Evolutionary conservation across 2,797 vertebrate genomes (phyloP), one percentile per base, ranked within the genome.

Genomic region (Botia almorhae): DNA sequence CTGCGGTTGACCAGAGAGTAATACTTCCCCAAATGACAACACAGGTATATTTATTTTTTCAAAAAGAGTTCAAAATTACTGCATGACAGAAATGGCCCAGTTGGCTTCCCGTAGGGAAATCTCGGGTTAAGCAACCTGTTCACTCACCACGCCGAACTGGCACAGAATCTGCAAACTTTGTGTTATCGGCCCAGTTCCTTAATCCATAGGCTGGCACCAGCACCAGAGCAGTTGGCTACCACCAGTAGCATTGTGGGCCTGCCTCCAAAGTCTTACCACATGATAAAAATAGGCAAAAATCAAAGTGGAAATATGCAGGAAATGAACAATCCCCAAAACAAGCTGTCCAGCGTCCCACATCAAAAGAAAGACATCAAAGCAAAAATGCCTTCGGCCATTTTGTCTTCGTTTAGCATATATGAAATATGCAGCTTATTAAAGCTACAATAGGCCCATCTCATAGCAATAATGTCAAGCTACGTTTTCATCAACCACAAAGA

Each of bases 361-460:
- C 56, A 43, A 16, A 71, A 17, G 4, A 2, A 63, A 36, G 60
- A 33, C 56, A 70, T 71, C 55, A 51, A 69, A 78, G 55, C 26
- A 12, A 51, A 55, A 78, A 51, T 0, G 2, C 43, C 7, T 19
- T 21, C 23, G 56, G 63, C 7, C 5, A 51, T 33, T 13, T 19
- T 16, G 51, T 70, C 58, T 33, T 50, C 0, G 2, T 69, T 74
- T 56, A 4, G 29, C 36, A 14, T 19, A 51, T 80, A 36, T 33
- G 64, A 75, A 11, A 83, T 80, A 56, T 65, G 33, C 71, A 65
- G 74, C 76, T 80, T 21, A 71, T 71, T 80, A 65, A 83, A 75
- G 50, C 51, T 65, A 76, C 65, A 83, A 58, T 56, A 75, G 67
- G 58, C 65, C 29, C n/a, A 26, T 76, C 17, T 70, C 21, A 76